Evolutionary conservation across 2,113 vertebrate species (phyloP), one percentile per base, ranked within the genome.

Genomic region (Macrotis lagotis): DNA sequence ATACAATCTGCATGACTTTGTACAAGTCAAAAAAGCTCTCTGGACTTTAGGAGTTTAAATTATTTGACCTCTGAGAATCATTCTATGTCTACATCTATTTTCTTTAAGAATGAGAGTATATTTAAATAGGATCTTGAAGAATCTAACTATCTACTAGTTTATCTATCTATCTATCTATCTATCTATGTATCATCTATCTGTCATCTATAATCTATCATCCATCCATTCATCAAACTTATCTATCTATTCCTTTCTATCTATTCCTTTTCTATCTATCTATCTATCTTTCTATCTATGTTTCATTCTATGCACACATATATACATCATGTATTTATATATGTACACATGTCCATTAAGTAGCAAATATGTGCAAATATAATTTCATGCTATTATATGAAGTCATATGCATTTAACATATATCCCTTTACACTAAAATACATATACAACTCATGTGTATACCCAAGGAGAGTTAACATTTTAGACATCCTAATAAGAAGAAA

Each of bases 91-190:
- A 22, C 1, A 44, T n/a, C 37, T 44, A 44, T n/a, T 44, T 66
- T 44, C 37, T 44, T 83, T 83, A 83, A 83, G 37, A 83, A 44
- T 44, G 66, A 83, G n/a, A 94, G 88, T 96, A 92, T 91, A 88
- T 95, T 50, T 48, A 92, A 91, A 74, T 96, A 44, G 25, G 3
- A 59, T 31, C 12, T 25, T 91, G 6, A 4, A 83, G 66, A 14
- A n/a, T n/a, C n/a, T n/a, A n/a, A n/a, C n/a, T n/a, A n/a, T n/a
- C n/a, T n/a, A n/a, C n/a, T n/a, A n/a, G n/a, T n/a, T n/a, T n/a
- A n/a, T n/a, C n/a, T n/a, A n/a, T n/a, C n/a, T n/a, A n/a, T n/a
- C n/a, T n/a, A n/a, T n/a, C n/a, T n/a, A n/a, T n/a, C n/a, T n/a
- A n/a, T n/a, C n/a, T n/a, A n/a, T n/a, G n/a, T n/a, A n/a, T n/a